A percentile compares a stretch with the other conserved stretches of the same genome.
Conservation (phyloP, 2,888 invertebrate genomes). For the Ichneumon xanthorius region DNA sequence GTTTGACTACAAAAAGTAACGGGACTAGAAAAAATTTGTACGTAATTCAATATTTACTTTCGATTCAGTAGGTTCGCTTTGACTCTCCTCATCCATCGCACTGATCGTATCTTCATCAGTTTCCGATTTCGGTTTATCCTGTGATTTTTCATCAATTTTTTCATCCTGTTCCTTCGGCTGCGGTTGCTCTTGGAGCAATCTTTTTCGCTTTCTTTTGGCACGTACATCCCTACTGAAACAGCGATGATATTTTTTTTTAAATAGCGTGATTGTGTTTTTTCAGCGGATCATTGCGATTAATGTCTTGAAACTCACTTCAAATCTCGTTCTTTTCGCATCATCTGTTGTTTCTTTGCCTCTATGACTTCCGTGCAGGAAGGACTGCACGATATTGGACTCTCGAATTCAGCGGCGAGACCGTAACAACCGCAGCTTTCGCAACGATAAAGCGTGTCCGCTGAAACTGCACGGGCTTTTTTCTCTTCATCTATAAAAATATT, state of each 20-base stretch:
- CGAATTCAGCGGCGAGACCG: conserved; percentile 93
- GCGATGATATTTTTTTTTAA: conserved; percentile 9
- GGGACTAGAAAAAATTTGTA: neutral
- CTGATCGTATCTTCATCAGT: conserved; percentile 81
- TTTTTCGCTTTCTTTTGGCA: conserved; percentile 81
- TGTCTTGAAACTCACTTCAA: conserved; percentile 71
- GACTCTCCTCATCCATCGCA: conserved; percentile 79
- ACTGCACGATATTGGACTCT: conserved; percentile 92
- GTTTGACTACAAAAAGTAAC: neutral
- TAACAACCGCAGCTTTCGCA: conserved; percentile 95
- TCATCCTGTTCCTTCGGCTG: conserved; percentile 75
- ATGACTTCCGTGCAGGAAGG: conserved; percentile 88
- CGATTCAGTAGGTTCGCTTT: conserved; percentile 75
- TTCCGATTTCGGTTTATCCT: conserved; percentile 78
- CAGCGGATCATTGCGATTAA: neutral
- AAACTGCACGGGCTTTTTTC: conserved; percentile 84
- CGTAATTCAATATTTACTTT: conserved; percentile 74
- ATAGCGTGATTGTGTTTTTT: neutral
- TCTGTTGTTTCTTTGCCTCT: conserved; percentile 80
- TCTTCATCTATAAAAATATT: conserved; percentile 76
- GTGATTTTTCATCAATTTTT: conserved; percentile 76
- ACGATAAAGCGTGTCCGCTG: conserved; percentile 90
- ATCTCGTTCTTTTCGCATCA: conserved; percentile 81
- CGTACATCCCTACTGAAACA: conserved; percentile 78
- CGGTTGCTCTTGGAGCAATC: conserved; percentile 80